Percentiles rank a stretch among this genome's conserved stretches.
These are phyloP conservation scores for Dasypogon diadema DNA, from an alignment of 2,888 invertebrate species.

Conservation along the genomic window DNA sequence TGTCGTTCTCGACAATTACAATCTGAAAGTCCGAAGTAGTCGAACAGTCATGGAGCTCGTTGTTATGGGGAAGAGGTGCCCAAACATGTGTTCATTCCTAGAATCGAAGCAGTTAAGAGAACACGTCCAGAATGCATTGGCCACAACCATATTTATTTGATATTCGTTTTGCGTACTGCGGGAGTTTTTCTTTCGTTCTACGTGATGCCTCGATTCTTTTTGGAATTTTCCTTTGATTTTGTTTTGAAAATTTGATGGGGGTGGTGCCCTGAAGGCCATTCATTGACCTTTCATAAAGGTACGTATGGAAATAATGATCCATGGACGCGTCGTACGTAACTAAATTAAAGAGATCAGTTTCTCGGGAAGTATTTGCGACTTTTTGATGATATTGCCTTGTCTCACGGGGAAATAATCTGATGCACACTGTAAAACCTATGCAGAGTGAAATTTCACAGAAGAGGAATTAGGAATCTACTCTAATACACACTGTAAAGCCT, in stretches of 20 bases:
- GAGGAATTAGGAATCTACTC: too few relatives aligned
- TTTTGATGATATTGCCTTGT: too few relatives aligned
- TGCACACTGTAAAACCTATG: too few relatives aligned
- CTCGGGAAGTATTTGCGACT: too few relatives aligned
- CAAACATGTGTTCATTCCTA: constrained; percentile 46
- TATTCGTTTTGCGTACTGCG: neutral
- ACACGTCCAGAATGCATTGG: constrained; percentile 46
- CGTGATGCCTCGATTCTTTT: constrained; percentile 29
- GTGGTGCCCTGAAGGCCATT: constrained; percentile 45
- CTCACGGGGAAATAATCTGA: too few relatives aligned
- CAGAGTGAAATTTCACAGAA: too few relatives aligned
- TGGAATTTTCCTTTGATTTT: constrained; percentile 37
- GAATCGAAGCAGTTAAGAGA: constrained; percentile 35
- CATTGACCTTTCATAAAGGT: constrained; percentile 48
- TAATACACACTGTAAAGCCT: too few relatives aligned
- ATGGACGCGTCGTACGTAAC: too few relatives aligned
- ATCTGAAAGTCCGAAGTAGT: neutral
- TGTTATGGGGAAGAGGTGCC: constrained; percentile 32
- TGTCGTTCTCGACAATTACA: neutral
- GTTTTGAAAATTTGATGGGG: constrained; percentile 36
- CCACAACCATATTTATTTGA: neutral
- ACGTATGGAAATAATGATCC: too few relatives aligned
- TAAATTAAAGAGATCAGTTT: too few relatives aligned
- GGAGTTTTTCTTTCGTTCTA: constrained; percentile 20
- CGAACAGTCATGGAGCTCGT: constrained; percentile 8